Evolutionary conservation across 2,113 vertebrate genomes (phyloP).

Genomic region (Hemicordylus capensis): DNA sequence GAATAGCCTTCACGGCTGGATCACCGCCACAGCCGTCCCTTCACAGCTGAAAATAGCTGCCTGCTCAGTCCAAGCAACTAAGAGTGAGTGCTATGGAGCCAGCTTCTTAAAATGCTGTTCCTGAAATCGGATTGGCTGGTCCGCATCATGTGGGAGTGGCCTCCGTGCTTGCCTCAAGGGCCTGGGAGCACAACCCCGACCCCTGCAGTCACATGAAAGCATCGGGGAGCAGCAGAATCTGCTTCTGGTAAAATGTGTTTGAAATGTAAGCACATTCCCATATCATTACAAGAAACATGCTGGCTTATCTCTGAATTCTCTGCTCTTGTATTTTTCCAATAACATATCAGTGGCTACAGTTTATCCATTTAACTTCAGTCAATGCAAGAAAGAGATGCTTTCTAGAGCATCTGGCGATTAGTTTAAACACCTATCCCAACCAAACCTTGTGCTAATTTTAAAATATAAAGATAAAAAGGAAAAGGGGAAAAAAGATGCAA

Average conservation of each 20-base stretch:
- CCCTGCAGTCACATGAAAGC: no score
- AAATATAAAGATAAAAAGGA: not conserved
- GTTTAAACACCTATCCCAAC: not conserved
- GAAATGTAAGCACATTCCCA: not conserved
- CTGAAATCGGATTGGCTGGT: no score
- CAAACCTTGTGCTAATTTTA: not conserved
- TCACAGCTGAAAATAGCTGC: no score
- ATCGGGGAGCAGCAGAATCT: not conserved
- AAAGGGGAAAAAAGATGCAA: not conserved
- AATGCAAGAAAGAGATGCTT: no score
- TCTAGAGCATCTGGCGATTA: not conserved
- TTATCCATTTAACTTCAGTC: not conserved
- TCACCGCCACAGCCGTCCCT: no score
- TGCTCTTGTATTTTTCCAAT: not conserved
- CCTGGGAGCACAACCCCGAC: no score
- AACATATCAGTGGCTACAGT: not conserved
- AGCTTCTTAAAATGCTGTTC: no score
- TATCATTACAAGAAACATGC: not conserved
- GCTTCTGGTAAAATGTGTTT: not conserved
- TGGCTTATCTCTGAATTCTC: not conserved
- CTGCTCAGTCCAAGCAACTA: no score
- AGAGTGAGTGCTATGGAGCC: no score
- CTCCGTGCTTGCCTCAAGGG: no score
- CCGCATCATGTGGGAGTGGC: no score
- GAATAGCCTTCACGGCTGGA: no score